Percentiles rank a stretch among this genome's conserved stretches.
Conservation (phyloP, 2,797 vertebrate genomes). For the Ataeniobius toweri region DNA sequence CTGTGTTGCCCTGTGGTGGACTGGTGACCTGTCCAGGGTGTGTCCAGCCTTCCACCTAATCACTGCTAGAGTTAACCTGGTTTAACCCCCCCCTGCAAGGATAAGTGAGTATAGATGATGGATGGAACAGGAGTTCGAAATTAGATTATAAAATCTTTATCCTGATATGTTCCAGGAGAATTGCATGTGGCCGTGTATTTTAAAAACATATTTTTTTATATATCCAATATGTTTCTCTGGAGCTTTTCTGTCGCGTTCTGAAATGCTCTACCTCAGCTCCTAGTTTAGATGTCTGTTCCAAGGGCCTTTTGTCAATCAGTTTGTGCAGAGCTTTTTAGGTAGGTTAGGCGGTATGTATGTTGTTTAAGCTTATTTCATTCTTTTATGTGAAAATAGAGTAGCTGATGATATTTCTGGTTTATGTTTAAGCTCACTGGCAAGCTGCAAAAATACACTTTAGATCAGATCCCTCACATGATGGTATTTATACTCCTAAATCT, state of each 20-base stretch:
- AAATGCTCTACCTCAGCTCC: neutral
- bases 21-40: no score
- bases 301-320: no score
- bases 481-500: neutral
- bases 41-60: no score
- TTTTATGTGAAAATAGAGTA: neutral
- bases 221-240: no score
- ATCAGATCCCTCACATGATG: neutral
- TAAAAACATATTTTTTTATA: neutral
- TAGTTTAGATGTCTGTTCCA: no score
- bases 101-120: no score
- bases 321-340: neutral
- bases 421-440: neutral
- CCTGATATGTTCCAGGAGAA: neutral
- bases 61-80: no score
- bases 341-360: neutral
- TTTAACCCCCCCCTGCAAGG: no score
- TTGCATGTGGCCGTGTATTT: neutral
- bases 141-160: neutral
- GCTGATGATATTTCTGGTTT: neutral
- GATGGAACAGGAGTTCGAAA: neutral
- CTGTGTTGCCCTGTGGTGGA: no score
- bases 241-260: neutral
- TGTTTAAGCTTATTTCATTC: neutral
- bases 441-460: neutral